Percentiles rank a stretch among this genome's conserved stretches.
Evolutionary conservation across 1,140 invertebrate species (phyloP).

Genomic region (Ostrea edulis): DNA sequence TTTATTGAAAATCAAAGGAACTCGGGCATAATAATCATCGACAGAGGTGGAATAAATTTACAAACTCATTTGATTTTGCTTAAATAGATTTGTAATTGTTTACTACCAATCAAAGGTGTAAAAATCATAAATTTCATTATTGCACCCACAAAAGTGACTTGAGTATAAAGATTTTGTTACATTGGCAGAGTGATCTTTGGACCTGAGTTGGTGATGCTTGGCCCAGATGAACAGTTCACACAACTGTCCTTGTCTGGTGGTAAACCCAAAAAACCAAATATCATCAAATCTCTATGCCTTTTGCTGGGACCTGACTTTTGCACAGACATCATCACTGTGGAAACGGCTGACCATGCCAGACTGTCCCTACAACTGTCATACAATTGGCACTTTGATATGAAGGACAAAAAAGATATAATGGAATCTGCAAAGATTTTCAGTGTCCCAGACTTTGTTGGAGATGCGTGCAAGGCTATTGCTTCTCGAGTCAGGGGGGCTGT

Average conservation of each 20-base stretch:
- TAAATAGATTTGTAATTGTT: too few relatives aligned
- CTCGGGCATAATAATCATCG: too few relatives aligned
- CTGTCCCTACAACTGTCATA: constrained; percentile 81
- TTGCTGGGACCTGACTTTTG: constrained; percentile 82
- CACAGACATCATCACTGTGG: constrained; percentile 81
- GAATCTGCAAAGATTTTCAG: constrained; percentile 80
- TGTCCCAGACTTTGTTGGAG: constrained; percentile 82
- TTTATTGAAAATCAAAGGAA: too few relatives aligned
- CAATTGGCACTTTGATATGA: constrained; percentile 81
- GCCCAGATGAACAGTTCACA: constrained; percentile 83
- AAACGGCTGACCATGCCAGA: constrained; percentile 82
- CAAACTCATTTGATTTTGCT: too few relatives aligned
- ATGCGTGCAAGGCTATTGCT: constrained; percentile 82
- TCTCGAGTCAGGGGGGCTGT: constrained; percentile 81
- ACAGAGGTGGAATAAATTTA: too few relatives aligned
- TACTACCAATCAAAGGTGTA: too few relatives aligned
- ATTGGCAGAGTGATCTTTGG: constrained; percentile 80
- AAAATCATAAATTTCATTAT: too few relatives aligned
- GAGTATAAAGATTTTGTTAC: too few relatives aligned
- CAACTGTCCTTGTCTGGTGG: constrained; percentile 81
- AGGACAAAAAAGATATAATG: constrained; percentile 67
- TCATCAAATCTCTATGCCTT: constrained; percentile 81
- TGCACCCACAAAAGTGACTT: too few relatives aligned
- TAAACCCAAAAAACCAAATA: constrained; percentile 81
- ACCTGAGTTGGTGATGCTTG: constrained; percentile 82